phyloP scores from a whole-genome alignment of 2,888 invertebrate genomes.

The Euplexia lucipara region DNA sequence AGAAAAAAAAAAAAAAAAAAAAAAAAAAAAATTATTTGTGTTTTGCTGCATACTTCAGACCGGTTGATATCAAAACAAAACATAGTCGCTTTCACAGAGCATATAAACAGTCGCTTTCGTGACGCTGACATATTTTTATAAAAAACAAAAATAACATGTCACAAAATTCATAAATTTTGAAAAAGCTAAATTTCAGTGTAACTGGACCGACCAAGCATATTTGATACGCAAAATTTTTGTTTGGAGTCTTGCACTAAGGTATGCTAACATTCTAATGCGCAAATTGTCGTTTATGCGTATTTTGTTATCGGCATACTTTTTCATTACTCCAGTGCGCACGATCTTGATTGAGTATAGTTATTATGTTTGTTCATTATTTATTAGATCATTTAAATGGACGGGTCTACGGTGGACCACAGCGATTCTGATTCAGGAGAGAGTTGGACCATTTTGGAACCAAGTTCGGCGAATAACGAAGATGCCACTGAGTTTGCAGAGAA shows the following conservation, averaged over 20 bases:
- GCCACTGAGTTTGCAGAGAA: conserved; percentile 73
- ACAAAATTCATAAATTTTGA: conserved; percentile 68
- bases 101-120: conserved; percentile 67
- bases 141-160: conserved; percentile 78
- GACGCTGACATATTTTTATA: conserved; percentile 68
- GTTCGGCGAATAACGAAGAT: conserved; percentile 74
- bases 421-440: conserved; percentile 90
- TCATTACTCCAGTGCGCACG: conserved; percentile 31
- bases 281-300: conserved; percentile 28
- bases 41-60: conserved; percentile 36
- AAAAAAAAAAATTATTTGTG: no score
- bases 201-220: conserved; percentile 65
- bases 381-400: conserved; percentile 80
- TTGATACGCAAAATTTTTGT: conserved; percentile 68
- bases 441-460: conserved; percentile 86
- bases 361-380: conserved; percentile 37
- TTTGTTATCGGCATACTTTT: conserved; percentile 20
- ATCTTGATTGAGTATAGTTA: conserved; percentile 26
- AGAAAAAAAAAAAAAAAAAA: no score
- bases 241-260: conserved; percentile 68
- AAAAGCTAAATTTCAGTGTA: conserved; percentile 75
- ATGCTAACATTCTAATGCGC: conserved; percentile 58
- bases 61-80: conserved; percentile 67
- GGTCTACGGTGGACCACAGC: conserved; percentile 80
- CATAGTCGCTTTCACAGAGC: conserved; percentile 68